Evolutionary conservation across 2,113 vertebrate genomes (phyloP).

Genomic region (Cyprinodon brontotheroides): DNA sequence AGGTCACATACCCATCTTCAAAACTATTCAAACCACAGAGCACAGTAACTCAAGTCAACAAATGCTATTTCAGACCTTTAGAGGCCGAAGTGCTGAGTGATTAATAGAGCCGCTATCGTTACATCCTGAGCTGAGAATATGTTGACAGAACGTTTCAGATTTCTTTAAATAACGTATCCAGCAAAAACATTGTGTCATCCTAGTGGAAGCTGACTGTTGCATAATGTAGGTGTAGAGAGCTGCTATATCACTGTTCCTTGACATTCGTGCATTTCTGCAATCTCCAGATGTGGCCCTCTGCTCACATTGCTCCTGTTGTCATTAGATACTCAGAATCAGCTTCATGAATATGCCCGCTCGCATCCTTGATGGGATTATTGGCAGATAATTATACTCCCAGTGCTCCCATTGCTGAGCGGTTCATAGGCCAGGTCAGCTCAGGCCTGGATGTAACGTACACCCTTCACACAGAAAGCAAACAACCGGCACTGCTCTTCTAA

Average conservation of each 20-base stretch:
- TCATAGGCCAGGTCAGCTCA: conserved; percentile 31
- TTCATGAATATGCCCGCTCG: conserved; percentile 44
- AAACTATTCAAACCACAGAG: background rate
- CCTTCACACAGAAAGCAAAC: conserved; percentile 38
- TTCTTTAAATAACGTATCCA: background rate
- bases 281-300: conserved; percentile 25
- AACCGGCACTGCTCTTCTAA: conserved; percentile 11
- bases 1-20: too few species aligned
- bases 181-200: background rate
- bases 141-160: background rate
- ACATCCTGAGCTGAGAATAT: background rate
- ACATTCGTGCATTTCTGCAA: conserved; percentile 13
- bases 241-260: conserved; percentile 16
- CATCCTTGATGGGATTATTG: conserved; percentile 45
- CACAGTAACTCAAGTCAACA: conserved; percentile 9
- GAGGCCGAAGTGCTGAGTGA: background rate
- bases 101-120: background rate
- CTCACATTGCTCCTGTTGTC: conserved; percentile 47
- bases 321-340: conserved; percentile 4
- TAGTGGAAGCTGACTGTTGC: background rate
- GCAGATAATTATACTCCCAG: conserved; percentile 61
- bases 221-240: background rate
- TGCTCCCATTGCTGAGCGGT: conserved; percentile 40
- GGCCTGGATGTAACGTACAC: conserved; percentile 45
- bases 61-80: conserved; percentile 1